Percentiles rank a stretch among this genome's conserved stretches.
These are phyloP conservation scores for Ammodramus savannarum DNA, from an alignment of 2,113 vertebrate species.

Conservation along the genomic window DNA sequence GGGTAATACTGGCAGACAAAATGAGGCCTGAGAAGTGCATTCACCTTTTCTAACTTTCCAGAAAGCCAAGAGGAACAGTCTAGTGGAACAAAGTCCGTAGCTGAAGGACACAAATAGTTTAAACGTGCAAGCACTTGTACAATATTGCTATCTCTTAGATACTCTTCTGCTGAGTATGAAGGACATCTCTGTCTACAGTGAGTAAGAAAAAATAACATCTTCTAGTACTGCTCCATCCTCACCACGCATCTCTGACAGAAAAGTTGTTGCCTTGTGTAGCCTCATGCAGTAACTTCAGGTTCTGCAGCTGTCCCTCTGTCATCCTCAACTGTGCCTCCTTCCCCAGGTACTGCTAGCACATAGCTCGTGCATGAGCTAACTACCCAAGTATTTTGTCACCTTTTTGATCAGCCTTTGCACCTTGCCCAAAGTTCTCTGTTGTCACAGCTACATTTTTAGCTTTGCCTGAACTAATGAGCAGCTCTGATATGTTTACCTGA, in stretches of 20 bases:
- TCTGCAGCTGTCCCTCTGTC: not conserved
- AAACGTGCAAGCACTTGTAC: not conserved
- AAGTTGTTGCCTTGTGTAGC: not conserved
- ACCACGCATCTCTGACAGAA: accelerated
- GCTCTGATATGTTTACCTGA: constrained; percentile 12
- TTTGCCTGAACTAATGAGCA: not conserved
- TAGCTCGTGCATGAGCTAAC: not conserved
- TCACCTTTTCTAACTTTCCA: constrained; percentile 18
- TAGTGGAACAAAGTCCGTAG: not conserved
- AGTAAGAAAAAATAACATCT: not conserved
- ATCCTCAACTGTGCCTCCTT: not conserved
- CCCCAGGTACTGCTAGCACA: not conserved
- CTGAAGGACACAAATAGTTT: not conserved
- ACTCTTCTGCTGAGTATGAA: not conserved
- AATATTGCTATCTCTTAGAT: not conserved
- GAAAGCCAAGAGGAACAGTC: not conserved
- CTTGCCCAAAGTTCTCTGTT: constrained; percentile 11
- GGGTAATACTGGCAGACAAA: not conserved
- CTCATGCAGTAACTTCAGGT: not conserved
- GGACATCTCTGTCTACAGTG: not conserved
- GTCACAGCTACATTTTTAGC: not conserved
- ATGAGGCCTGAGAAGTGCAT: not conserved
- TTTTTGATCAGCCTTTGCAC: constrained; percentile 49
- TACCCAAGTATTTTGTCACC: constrained; percentile 1
- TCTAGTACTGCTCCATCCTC: not conserved